Base-by-base conservation (phyloP, 1,140 invertebrate species). In the Cotesia typhae region DNA sequence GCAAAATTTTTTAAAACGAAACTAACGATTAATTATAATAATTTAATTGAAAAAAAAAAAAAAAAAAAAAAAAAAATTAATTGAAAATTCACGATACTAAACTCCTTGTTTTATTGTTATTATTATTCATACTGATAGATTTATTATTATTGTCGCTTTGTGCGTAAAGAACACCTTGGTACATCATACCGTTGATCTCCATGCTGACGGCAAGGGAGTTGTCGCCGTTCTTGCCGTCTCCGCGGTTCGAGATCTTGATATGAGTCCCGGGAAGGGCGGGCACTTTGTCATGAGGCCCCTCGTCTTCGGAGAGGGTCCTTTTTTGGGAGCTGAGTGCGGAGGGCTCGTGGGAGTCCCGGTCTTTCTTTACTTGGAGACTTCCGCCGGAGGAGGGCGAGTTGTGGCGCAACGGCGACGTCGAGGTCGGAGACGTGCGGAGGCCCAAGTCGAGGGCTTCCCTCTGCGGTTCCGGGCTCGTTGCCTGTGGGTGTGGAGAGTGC, bases 141-240 rank as follows among this genome's bases (percentile, higher is more conserved):
- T 75, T 74, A 53, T 74, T 77, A 59, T 67, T 79, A 70, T 74
- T 78, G 55, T 78, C 80, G 3, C 81, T 84, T 82, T 94, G 92
- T 55, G 95, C 94, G 84, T 95, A 95, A 1, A 97, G 88, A 10
- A 96, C 92, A 9, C 95, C 95, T 86, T 96, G 93, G 81, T 96
- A 97, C 80, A 92, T 92, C 12, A 94, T 91, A 47, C 97, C 97
- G 83, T 99, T 98, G 53, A 99, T 90, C 85, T 99, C 96, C 92
- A 99, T 96, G 77, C 94, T 97, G 4, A 99, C 96, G 38, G 96
- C 93, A 55, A 99, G 86, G 14, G 97, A 96, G 80, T 92, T 94
- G 79, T 97, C 95, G 3, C 92, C 91, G 73, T 93, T 93, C 72
- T 85, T 88, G 28, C 90, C 89, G 75, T 92, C 92, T 71, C 91